These are phyloP conservation scores for Paracyclopina nana DNA, from an alignment of 1,140 invertebrate genomes.

Conservation along the genomic window DNA sequence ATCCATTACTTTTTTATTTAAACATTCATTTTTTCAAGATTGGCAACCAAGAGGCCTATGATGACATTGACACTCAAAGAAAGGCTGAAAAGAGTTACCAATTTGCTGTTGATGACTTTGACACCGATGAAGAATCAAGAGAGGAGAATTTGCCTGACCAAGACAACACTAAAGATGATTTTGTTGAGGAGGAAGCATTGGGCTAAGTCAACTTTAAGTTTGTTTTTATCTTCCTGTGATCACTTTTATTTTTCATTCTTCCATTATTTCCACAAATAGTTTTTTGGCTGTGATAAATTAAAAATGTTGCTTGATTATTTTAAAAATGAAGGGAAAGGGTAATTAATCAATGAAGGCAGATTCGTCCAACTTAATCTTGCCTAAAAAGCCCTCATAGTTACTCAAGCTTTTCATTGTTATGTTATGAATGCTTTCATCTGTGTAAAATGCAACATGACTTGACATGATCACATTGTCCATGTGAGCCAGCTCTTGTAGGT, in stretches of 20 bases:
- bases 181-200: too few species aligned
- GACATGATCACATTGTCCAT: constrained; percentile 16
- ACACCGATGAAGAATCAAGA: too few species aligned
- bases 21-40: neutral
- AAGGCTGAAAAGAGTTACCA: neutral
- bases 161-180: too few species aligned
- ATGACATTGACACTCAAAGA: constrained; percentile 14
- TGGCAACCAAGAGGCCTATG: constrained; percentile 3
- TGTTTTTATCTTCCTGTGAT: too few species aligned
- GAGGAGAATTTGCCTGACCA: too few species aligned
- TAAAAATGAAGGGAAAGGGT: too few species aligned
- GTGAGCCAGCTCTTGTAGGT: constrained; percentile 5
- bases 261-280: too few species aligned
- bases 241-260: too few species aligned
- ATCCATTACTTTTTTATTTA: constrained; percentile 11
- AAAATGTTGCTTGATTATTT: too few species aligned
- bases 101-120: neutral
- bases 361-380: constrained; percentile 1
- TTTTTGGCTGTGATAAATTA: too few species aligned
- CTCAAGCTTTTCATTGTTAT: constrained; percentile 12
- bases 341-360: constrained; percentile 10
- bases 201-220: too few species aligned
- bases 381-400: constrained; percentile 11
- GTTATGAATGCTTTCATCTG: constrained; percentile 12
- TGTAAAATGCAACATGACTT: constrained; percentile 16